Conservation (phyloP, 2,113 vertebrate species). For the Bufo bufo region DNA sequence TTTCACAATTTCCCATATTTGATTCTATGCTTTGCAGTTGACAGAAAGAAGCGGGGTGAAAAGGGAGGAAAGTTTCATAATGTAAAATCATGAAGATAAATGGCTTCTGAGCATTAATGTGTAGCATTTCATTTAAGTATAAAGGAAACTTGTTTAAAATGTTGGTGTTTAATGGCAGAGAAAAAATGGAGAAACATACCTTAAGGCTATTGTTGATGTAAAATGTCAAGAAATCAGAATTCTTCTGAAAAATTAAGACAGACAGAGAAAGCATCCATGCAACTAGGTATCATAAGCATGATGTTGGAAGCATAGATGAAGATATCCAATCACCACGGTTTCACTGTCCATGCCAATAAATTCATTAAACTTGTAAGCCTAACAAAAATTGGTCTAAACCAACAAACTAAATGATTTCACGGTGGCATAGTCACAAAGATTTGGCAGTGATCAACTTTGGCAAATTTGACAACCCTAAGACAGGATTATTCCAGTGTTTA, state of each 20-base stretch:
- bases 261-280: not conserved
- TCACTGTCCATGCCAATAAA: not conserved
- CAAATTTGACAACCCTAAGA: not conserved
- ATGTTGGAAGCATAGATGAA: not conserved
- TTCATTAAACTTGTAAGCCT: not conserved
- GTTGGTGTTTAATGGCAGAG: conserved; percentile 40
- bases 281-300: not conserved
- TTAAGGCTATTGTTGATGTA: conserved; percentile 37
- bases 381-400: not conserved
- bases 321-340: not conserved
- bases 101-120: conserved; percentile 43
- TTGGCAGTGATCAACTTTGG: not conserved
- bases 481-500: no score
- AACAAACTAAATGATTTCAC: not conserved
- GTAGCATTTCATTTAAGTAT: conserved; percentile 28
- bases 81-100: conserved; percentile 46
- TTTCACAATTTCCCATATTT: conserved; percentile 10
- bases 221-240: conserved; percentile 1
- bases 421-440: not conserved
- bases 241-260: conserved; percentile 12
- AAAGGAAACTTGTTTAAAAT: conserved; percentile 23
- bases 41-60: conserved; percentile 42
- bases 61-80: conserved; percentile 44
- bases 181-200: conserved; percentile 40
- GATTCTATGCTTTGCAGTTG: conserved; percentile 8